Conservation (phyloP, 2,888 invertebrate genomes). For the Agrochola litura region DNA sequence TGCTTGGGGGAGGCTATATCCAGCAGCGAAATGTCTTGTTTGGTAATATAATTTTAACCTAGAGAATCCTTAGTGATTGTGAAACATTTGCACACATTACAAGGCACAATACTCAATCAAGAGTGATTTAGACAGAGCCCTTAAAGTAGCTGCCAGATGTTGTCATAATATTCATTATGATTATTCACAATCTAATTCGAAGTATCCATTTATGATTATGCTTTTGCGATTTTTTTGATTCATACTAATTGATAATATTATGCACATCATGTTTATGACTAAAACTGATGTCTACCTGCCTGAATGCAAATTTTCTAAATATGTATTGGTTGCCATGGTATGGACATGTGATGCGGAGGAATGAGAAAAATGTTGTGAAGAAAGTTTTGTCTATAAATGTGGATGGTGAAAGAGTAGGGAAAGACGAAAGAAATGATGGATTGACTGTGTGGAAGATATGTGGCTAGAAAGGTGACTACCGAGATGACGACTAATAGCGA, state of each 20-base stretch:
- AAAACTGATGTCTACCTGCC: no score
- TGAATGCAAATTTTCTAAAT: neutral
- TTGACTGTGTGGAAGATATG: neutral
- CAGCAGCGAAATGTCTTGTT: no score
- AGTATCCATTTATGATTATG: neutral
- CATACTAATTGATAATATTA: neutral
- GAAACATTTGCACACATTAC: neutral
- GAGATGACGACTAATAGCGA: neutral
- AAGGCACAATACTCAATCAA: neutral
- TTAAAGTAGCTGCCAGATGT: neutral
- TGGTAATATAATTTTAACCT: neutral
- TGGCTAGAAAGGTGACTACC: neutral
- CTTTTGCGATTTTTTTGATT: constrained; percentile 5
- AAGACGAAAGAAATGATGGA: neutral
- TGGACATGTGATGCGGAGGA: neutral
- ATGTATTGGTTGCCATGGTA: neutral
- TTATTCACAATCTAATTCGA: neutral
- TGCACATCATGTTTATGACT: neutral
- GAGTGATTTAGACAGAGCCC: neutral
- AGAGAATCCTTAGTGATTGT: neutral
- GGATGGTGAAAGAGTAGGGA: no score
- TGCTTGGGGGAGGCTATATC: neutral
- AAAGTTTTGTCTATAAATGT: neutral
- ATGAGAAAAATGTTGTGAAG: neutral
- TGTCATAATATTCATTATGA: neutral